These are phyloP conservation scores for Nycticorax nycticorax DNA, from an alignment of 2,113 vertebrate genomes.

Conservation along the genomic window DNA sequence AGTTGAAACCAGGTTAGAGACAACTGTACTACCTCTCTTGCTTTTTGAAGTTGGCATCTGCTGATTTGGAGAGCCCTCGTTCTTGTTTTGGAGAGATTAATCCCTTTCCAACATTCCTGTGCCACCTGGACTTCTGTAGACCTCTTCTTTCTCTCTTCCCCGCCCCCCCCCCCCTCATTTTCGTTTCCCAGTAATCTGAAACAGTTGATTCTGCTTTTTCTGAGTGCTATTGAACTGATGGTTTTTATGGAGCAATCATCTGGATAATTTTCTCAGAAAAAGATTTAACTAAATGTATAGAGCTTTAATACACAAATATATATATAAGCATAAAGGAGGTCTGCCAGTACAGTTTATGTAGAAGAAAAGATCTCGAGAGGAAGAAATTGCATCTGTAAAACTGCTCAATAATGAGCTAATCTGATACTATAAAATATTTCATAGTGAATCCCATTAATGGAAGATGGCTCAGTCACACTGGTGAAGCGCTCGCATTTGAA, in stretches of 20 bases:
- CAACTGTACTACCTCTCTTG: too few species aligned
- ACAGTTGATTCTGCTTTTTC: neutral
- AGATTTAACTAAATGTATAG: neutral
- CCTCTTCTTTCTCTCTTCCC: neutral
- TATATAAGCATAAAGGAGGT: neutral
- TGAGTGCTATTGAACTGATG: neutral
- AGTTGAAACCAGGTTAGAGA: neutral
- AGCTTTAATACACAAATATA: neutral
- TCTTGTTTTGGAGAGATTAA: neutral
- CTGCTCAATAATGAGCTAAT: neutral
- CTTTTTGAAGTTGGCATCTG: neutral
- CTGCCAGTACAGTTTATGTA: neutral
- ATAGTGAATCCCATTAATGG: neutral
- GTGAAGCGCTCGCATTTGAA: neutral
- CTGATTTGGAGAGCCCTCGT: neutral
- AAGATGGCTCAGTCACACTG: neutral
- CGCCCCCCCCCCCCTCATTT: neutral
- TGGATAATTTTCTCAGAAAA: neutral
- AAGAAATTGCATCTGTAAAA: neutral
- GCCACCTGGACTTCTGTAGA: neutral
- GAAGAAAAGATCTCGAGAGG: neutral
- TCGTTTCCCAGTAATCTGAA: neutral
- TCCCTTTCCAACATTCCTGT: neutral
- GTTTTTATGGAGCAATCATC: neutral
- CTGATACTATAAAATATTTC: neutral